Evolutionary conservation across 2,888 invertebrate genomes (phyloP).

Genomic region (Zelleria hepariella): DNA sequence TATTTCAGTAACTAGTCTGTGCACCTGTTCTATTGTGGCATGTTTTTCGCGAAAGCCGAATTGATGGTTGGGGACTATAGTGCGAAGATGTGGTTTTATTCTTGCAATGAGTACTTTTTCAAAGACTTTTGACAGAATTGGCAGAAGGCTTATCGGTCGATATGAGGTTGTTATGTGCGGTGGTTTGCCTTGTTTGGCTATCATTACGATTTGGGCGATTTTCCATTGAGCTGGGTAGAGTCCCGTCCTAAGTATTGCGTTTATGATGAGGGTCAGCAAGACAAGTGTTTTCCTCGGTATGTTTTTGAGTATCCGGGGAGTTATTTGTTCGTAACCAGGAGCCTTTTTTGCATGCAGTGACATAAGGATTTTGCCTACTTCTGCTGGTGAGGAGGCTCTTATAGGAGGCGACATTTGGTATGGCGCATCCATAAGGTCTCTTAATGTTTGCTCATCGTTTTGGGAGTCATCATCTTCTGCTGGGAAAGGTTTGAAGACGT

Average conservation of each 20-base stretch:
- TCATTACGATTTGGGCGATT: slow-evolving; percentile 3
- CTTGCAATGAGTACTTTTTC: slow-evolving; percentile 5
- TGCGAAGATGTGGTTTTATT: slow-evolving; percentile 11
- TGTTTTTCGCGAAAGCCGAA: no score
- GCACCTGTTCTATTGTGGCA: slow-evolving; percentile 8
- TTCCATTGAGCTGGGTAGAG: neutral
- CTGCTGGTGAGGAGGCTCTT: neutral
- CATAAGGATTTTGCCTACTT: neutral
- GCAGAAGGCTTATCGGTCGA: slow-evolving; percentile 1
- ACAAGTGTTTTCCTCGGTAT: neutral
- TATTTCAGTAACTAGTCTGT: slow-evolving; percentile 14
- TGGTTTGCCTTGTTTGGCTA: neutral
- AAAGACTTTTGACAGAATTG: slow-evolving; percentile 4
- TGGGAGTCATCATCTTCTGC: neutral
- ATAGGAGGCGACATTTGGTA: neutral
- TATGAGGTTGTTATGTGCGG: neutral
- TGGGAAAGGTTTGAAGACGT: neutral
- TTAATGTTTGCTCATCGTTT: neutral
- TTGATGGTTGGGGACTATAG: no score
- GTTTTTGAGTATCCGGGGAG: neutral
- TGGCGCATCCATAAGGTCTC: neutral
- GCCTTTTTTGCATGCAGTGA: neutral
- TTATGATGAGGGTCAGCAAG: neutral
- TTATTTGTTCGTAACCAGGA: slow-evolving; percentile 1
- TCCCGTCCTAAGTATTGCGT: neutral